These are phyloP conservation scores for Crossocerus cetratus DNA, from an alignment of 2,888 invertebrate species.

Conservation along the genomic window DNA sequence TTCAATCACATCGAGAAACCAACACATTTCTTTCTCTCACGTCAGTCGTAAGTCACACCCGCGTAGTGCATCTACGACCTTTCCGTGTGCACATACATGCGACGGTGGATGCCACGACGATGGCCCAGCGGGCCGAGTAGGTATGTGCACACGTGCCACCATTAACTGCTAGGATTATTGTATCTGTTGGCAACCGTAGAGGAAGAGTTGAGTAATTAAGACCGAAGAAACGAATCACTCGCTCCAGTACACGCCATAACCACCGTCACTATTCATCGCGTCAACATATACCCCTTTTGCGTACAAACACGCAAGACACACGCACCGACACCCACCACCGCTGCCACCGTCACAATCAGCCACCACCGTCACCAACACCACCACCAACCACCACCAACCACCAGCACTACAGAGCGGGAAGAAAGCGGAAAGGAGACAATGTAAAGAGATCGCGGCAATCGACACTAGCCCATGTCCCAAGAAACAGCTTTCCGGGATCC, in stretches of 20 bases:
- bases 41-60: slow-evolving; percentile 14
- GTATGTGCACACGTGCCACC: not conserved
- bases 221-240: not conserved
- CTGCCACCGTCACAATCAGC: no score
- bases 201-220: not conserved
- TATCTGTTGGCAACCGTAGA: not conserved
- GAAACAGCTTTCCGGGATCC: slow-evolving; percentile 71
- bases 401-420: slow-evolving; percentile 20
- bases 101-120: not conserved
- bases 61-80: slow-evolving; percentile 2
- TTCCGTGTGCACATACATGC: slow-evolving; percentile 6
- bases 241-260: not conserved
- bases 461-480: slow-evolving; percentile 79
- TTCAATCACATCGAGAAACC: slow-evolving; percentile 43
- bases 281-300: not conserved
- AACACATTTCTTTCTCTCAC: slow-evolving; percentile 18
- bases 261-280: slow-evolving; percentile 1
- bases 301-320: not conserved
- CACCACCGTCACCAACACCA: no score
- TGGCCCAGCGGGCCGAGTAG: not conserved
- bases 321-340: slow-evolving; percentile 25
- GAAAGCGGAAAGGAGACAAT: slow-evolving; percentile 35
- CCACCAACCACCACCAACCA: not conserved
- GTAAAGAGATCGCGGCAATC: slow-evolving; percentile 32
- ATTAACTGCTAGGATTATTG: not conserved